phyloP scores from a whole-genome alignment of 1,140 invertebrate species.

The Drosophila mayri region DNA sequence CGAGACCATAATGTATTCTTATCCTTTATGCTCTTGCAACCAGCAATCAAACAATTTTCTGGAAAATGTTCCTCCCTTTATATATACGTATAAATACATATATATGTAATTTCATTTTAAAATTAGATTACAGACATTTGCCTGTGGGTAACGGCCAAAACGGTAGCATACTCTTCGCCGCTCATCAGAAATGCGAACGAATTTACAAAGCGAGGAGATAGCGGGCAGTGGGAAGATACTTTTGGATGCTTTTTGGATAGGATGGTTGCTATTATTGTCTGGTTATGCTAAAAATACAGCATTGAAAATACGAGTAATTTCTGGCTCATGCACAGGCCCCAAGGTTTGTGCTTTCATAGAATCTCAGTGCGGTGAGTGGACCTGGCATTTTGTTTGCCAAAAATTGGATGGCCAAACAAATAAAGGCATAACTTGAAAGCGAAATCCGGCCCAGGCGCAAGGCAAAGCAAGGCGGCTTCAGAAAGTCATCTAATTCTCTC shows the following conservation, averaged over 20 bases:
- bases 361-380: slow-evolving; percentile 31
- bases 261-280: slow-evolving; percentile 38
- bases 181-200: slow-evolving; percentile 59
- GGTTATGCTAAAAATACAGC: slow-evolving; percentile 56
- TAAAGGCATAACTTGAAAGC: slow-evolving; percentile 65
- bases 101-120: slow-evolving; percentile 69
- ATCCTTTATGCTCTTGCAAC: slow-evolving; percentile 52
- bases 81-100: slow-evolving; percentile 10
- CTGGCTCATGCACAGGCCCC: slow-evolving; percentile 24
- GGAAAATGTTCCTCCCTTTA: slow-evolving; percentile 45
- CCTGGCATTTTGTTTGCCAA: slow-evolving; percentile 67
- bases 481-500: slow-evolving; percentile 75
- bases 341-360: slow-evolving; percentile 53
- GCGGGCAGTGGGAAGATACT: slow-evolving; percentile 1
- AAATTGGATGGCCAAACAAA: slow-evolving; percentile 71
- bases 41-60: slow-evolving; percentile 57
- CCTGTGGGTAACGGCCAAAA: slow-evolving; percentile 37
- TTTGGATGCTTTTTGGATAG: slow-evolving; percentile 13
- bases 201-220: slow-evolving; percentile 45
- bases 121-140: slow-evolving; percentile 69
- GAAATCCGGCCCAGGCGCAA: slow-evolving; percentile 58
- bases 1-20: slow-evolving; percentile 34
- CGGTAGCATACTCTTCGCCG: slow-evolving; percentile 39
- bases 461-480: slow-evolving; percentile 20
- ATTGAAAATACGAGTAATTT: slow-evolving; percentile 47